Conservation (phyloP, 2,888 invertebrate species). For the Diaperis boleti region DNA sequence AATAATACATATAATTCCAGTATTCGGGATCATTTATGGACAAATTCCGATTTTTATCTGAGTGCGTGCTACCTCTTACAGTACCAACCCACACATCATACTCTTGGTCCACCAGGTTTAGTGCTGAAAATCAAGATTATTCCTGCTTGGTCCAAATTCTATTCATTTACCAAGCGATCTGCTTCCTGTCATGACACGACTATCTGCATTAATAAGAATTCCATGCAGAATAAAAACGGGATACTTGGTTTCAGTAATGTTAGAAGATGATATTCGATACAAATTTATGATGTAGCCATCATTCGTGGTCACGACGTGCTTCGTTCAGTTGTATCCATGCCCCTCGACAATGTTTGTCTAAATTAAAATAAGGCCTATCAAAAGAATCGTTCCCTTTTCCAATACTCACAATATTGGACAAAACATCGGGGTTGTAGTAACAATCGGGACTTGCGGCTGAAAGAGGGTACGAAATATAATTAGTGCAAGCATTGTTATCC, state of each 20-base stretch:
- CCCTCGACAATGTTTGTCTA: not conserved
- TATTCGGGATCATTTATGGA: slow-evolving; percentile 9
- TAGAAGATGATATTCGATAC: not conserved
- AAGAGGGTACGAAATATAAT: not conserved
- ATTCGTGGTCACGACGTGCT: not conserved
- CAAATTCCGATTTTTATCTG: not conserved
- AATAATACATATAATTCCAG: slow-evolving; percentile 12
- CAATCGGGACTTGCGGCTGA: not conserved
- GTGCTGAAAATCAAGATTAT: too few species aligned
- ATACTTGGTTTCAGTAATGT: not conserved
- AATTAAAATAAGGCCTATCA: not conserved
- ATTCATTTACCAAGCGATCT: slow-evolving; percentile 6
- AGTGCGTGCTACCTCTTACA: slow-evolving; percentile 1
- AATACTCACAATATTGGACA: slow-evolving; percentile 24
- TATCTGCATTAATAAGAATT: not conserved
- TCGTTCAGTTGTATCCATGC: not conserved
- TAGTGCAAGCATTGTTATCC: slow-evolving; percentile 17
- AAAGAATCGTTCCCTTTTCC: not conserved
- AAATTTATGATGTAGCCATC: slow-evolving; percentile 3
- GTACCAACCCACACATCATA: slow-evolving; percentile 27
- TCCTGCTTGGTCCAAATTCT: too few species aligned
- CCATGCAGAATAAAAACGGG: slow-evolving; percentile 12
- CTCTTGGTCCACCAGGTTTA: not conserved
- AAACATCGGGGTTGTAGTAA: slow-evolving; percentile 18
- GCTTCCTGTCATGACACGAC: not conserved